phyloP scores from a whole-genome alignment of 2,888 invertebrate genomes.

The Philopedon plagiatum region DNA sequence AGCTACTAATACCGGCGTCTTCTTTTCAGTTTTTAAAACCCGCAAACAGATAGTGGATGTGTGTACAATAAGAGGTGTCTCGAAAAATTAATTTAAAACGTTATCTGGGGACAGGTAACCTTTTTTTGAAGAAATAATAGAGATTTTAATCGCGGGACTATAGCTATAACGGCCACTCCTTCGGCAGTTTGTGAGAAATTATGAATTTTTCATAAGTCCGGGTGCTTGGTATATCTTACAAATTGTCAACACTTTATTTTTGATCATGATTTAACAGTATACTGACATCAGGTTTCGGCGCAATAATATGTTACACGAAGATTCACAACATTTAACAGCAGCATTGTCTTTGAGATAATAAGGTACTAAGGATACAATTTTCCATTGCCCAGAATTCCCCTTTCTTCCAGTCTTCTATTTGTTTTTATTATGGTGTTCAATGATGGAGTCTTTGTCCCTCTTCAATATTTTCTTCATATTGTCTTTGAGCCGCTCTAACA shows the following conservation, averaged over 20 bases:
- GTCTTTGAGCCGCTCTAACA: too few species aligned
- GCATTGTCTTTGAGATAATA: too few species aligned
- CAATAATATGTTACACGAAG: too few species aligned
- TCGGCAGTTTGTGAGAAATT: constrained; percentile 8
- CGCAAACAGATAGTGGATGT: constrained; percentile 10
- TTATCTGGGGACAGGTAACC: constrained; percentile 41
- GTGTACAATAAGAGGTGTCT: constrained; percentile 26
- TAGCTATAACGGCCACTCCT: constrained; percentile 21
- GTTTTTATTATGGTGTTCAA: too few species aligned
- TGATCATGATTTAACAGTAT: neutral
- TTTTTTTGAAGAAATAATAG: constrained; percentile 26
- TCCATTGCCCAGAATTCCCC: too few species aligned
- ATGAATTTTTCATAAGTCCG: constrained; percentile 40
- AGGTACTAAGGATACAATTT: too few species aligned
- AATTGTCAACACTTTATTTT: constrained; percentile 25
- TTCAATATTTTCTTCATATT: too few species aligned
- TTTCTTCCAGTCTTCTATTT: too few species aligned
- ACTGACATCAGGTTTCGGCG: too few species aligned
- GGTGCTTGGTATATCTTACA: constrained; percentile 15
- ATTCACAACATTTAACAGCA: too few species aligned
- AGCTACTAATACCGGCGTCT: neutral
- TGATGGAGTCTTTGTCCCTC: too few species aligned
- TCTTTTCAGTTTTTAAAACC: constrained; percentile 6
- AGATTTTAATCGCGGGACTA: constrained; percentile 28
- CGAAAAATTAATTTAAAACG: constrained; percentile 44